These are phyloP conservation scores for Aix galericulata DNA, from an alignment of 2,113 vertebrate genomes.

Conservation along the genomic window DNA sequence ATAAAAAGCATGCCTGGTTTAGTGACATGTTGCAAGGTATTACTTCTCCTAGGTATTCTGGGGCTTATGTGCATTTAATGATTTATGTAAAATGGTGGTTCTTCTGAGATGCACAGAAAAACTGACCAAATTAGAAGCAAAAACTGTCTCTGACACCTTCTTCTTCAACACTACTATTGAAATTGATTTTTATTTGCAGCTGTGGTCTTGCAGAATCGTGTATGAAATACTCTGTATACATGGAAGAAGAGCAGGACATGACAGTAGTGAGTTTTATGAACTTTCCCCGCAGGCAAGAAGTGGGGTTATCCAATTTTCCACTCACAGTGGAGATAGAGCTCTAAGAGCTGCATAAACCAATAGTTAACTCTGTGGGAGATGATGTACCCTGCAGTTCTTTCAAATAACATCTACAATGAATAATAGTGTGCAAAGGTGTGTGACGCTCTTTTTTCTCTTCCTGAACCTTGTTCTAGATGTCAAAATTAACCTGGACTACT, in stretches of 20 bases:
- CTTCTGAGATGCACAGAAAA: background rate
- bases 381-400: background rate
- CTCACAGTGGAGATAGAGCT: background rate
- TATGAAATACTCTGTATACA: background rate
- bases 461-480: conserved; percentile 56
- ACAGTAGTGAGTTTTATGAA: background rate
- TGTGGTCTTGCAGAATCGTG: background rate
- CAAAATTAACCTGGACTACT: conserved; percentile 61
- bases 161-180: accelerated
- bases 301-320: background rate
- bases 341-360: background rate
- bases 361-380: background rate
- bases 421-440: background rate
- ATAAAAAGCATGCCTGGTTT: background rate
- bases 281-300: background rate
- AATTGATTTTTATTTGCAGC: background rate
- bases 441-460: conserved; percentile 43
- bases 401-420: background rate
- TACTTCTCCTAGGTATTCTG: background rate
- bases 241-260: background rate
- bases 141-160: background rate
- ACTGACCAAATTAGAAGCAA: background rate
- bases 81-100: background rate
- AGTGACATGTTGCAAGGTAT: background rate
- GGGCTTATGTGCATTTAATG: background rate